phyloP scores from a whole-genome alignment of 2,888 invertebrate species.

The Metalampra italica region DNA sequence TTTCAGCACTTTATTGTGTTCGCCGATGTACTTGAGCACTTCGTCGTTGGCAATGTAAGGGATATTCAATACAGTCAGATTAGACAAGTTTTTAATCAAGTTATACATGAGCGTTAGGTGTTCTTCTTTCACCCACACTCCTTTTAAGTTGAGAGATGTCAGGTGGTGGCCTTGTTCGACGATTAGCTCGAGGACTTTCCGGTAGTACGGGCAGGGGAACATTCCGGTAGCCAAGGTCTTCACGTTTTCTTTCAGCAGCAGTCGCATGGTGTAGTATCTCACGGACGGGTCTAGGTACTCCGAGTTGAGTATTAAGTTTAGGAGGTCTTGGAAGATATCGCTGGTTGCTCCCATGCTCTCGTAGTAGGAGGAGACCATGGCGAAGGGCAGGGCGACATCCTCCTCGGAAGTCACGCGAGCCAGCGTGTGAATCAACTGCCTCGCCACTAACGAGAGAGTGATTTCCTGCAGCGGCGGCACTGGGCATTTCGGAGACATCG shows the following conservation, averaged over 20 bases:
- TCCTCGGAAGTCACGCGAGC: conserved; percentile 80
- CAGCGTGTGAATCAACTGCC: conserved; percentile 80
- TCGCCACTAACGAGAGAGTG: conserved; percentile 79
- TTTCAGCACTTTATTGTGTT: conserved; percentile 76
- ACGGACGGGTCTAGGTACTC: conserved; percentile 83
- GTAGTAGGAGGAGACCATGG: conserved; percentile 79
- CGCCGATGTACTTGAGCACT: conserved; percentile 79
- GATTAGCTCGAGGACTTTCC: conserved; percentile 82
- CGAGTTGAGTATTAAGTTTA: conserved; percentile 81
- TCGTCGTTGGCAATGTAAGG: conserved; percentile 85
- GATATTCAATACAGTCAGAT: conserved; percentile 80
- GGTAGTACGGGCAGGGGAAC: conserved; percentile 85
- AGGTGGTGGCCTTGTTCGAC: conserved; percentile 81
- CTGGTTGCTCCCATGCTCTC: conserved; percentile 80
- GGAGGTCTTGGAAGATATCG: conserved; percentile 83
- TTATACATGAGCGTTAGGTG: conserved; percentile 80
- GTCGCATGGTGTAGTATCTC: conserved; percentile 81
- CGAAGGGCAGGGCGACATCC: conserved; percentile 78
- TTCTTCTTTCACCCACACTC: conserved; percentile 86
- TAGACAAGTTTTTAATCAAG: conserved; percentile 77
- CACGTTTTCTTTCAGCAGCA: conserved; percentile 82
- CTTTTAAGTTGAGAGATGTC: conserved; percentile 82
- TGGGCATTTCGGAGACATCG: conserved; percentile 82
- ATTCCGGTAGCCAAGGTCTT: conserved; percentile 82
- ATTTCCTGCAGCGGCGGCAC: conserved; percentile 80